phyloP scores from a whole-genome alignment of 1,140 invertebrate genomes.

The Drosophila saltans region DNA sequence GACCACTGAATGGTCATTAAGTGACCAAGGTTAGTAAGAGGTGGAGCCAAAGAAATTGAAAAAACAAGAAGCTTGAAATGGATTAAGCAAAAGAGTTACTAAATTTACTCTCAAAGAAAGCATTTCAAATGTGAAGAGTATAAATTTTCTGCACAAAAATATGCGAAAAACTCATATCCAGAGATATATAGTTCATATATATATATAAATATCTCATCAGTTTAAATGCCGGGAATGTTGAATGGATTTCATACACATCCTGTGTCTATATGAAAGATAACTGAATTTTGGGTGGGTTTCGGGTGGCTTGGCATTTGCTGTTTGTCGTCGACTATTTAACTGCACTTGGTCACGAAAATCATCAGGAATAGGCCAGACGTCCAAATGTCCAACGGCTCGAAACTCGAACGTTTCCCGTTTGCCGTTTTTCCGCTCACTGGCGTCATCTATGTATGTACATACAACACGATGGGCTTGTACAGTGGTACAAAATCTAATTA shows the following conservation, averaged over 20 bases:
- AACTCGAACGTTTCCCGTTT: constrained; percentile 53
- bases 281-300: background rate
- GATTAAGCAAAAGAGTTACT: constrained; percentile 2
- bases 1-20: constrained; percentile 78
- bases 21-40: constrained; percentile 60
- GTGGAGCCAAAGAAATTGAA: constrained; percentile 17
- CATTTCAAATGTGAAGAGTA: constrained; percentile 12
- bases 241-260: constrained; percentile 36
- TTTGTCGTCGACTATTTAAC: constrained; percentile 75
- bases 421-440: constrained; percentile 41
- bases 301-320: constrained; percentile 45
- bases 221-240: constrained; percentile 45
- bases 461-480: constrained; percentile 4
- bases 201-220: constrained; percentile 56
- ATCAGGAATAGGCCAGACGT: constrained; percentile 43
- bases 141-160: background rate
- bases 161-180: background rate
- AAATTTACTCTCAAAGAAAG: background rate
- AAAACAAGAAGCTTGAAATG: background rate
- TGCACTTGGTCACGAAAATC: constrained; percentile 81
- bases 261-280: constrained; percentile 27
- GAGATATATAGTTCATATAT: constrained; percentile 13
- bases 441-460: background rate
- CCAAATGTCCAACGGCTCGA: constrained; percentile 30
- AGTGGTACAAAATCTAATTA: constrained; percentile 19